Conservation (phyloP, 2,113 vertebrate species). For the Pholis gunnellus region DNA sequence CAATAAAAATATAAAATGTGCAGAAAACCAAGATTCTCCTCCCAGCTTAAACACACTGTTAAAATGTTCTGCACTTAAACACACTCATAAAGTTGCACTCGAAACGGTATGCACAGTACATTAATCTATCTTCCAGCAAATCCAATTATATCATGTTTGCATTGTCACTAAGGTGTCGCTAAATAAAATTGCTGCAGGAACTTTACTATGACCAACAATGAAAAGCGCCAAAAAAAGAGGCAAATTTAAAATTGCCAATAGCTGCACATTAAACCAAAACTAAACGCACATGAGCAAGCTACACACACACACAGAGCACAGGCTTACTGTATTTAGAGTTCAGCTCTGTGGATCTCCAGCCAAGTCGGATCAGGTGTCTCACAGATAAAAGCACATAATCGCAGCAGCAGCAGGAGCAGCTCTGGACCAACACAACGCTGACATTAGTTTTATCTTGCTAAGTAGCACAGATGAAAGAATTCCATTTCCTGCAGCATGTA, state of each 20-base stretch:
- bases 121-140: slow-evolving; percentile 1
- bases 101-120: neutral
- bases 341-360: slow-evolving; percentile 58
- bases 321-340: slow-evolving; percentile 75
- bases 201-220: slow-evolving; percentile 37
- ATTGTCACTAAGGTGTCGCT: slow-evolving; percentile 12
- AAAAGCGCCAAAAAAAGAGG: slow-evolving; percentile 11
- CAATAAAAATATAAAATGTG: neutral
- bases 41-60: neutral
- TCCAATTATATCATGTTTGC: neutral
- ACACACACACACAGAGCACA: slow-evolving; percentile 27
- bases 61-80: neutral
- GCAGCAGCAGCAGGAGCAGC: slow-evolving; percentile 31
- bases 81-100: neutral
- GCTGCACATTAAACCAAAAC: slow-evolving; percentile 18
- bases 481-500: slow-evolving; percentile 55
- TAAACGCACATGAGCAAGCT: slow-evolving; percentile 20
- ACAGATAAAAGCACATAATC: slow-evolving; percentile 59
- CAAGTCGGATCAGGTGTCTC: slow-evolving; percentile 62
- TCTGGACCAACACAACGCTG: slow-evolving; percentile 34
- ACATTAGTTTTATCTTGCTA: slow-evolving; percentile 53
- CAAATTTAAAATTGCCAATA: slow-evolving; percentile 19
- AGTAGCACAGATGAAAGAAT: slow-evolving; percentile 52
- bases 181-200: slow-evolving; percentile 32
- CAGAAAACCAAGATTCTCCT: slow-evolving; percentile 2